A percentile compares a stretch with the other conserved stretches of the same genome.
These are phyloP conservation scores for Lucilia cuprina DNA, from an alignment of 1,140 invertebrate genomes.

Conservation along the genomic window DNA sequence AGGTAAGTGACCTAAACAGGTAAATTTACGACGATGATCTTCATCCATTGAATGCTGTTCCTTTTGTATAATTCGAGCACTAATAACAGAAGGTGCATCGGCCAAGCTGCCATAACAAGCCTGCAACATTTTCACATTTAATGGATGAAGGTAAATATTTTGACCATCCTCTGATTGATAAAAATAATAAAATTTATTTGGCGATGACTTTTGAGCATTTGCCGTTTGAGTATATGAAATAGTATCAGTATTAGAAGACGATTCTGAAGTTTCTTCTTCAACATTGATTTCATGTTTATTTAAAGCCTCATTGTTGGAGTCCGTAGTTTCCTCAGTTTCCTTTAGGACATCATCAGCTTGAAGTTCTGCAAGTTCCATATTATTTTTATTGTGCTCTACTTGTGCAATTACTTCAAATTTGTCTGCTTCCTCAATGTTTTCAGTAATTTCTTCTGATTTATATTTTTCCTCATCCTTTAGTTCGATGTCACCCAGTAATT, in stretches of 20 bases:
- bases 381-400: not conserved
- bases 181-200: slow-evolving; percentile 78
- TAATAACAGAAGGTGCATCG: slow-evolving; percentile 76
- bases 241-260: slow-evolving; percentile 40
- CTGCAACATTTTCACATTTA: slow-evolving; percentile 91
- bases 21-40: slow-evolving; percentile 76
- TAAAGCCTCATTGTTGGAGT: not conserved
- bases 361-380: not conserved
- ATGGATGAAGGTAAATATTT: slow-evolving; percentile 88
- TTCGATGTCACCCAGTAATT: slow-evolving; percentile 43
- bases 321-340: not conserved
- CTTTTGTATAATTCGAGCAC: slow-evolving; percentile 80
- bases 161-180: slow-evolving; percentile 92
- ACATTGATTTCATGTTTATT: not conserved
- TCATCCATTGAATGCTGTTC: slow-evolving; percentile 85
- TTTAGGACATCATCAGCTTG: not conserved
- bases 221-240: slow-evolving; percentile 45
- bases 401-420: not conserved
- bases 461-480: slow-evolving; percentile 13
- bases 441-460: not conserved
- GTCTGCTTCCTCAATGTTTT: not conserved
- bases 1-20: slow-evolving; percentile 88
- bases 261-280: slow-evolving; percentile 22
- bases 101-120: slow-evolving; percentile 84
- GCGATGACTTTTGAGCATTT: not conserved